Conservation (phyloP, 2,888 invertebrate genomes). For the Ornithoptera priamus region DNA sequence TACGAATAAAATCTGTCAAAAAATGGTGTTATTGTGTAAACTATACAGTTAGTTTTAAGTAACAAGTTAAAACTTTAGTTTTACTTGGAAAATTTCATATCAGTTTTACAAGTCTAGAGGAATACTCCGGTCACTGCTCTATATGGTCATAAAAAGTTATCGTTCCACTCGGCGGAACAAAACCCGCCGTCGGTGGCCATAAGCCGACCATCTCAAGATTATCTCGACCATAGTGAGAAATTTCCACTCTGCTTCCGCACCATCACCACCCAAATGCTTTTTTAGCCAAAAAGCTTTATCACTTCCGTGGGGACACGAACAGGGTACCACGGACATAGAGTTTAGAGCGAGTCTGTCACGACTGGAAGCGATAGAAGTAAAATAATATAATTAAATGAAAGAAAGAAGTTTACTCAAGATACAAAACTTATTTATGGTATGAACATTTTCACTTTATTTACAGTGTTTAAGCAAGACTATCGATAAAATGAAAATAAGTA, state of each 20-base stretch:
- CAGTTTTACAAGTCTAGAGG: constrained; percentile 28
- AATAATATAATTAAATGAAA: too few relatives aligned
- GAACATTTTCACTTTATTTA: too few relatives aligned
- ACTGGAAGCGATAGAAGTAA: neutral
- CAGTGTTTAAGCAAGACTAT: too few relatives aligned
- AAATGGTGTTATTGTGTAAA: neutral
- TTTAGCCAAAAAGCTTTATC: constrained; percentile 79
- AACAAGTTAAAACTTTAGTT: too few relatives aligned
- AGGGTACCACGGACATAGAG: constrained; percentile 45
- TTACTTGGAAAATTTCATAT: neutral
- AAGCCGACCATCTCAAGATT: constrained; percentile 55
- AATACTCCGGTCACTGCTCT: constrained; percentile 36
- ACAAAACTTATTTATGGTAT: too few relatives aligned
- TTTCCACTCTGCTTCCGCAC: constrained; percentile 72
- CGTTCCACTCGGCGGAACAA: constrained; percentile 55
- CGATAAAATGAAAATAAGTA: too few relatives aligned
- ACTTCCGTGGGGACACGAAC: constrained; percentile 74
- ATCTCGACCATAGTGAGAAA: constrained; percentile 59
- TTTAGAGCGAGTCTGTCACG: neutral
- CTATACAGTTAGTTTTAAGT: too few relatives aligned
- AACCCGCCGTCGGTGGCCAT: constrained; percentile 32
- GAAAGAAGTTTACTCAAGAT: too few relatives aligned
- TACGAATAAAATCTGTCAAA: neutral
- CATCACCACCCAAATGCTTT: constrained; percentile 73
- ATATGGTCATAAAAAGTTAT: constrained; percentile 47